Conservation (phyloP, 2,888 invertebrate genomes). For the Trachelus tabidus region DNA sequence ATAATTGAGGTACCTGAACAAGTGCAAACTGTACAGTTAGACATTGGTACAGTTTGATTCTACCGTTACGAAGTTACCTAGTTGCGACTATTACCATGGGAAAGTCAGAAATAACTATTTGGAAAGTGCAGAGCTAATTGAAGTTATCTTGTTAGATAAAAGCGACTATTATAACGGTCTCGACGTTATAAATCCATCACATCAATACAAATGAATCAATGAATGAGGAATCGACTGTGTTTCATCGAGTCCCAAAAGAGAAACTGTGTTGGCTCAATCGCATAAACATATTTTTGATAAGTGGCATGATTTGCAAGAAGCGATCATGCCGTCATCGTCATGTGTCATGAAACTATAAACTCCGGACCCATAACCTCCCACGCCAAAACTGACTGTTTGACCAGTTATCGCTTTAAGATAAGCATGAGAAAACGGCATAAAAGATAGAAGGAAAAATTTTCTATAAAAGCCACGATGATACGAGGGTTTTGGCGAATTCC, state of each 20-base stretch:
- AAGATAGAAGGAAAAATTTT: not conserved
- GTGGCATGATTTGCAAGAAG: slow-evolving; percentile 12
- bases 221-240: not conserved
- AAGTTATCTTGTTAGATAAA: not conserved
- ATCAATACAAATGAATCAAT: not conserved
- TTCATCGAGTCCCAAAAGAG: not conserved
- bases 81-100: not conserved
- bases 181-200: not conserved
- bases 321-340: slow-evolving; percentile 18
- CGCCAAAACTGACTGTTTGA: not conserved
- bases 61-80: not conserved
- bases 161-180: not conserved
- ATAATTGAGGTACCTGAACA: not conserved
- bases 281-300: slow-evolving; percentile 25
- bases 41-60: not conserved
- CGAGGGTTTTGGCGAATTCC: slow-evolving; percentile 13
- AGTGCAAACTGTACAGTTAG: not conserved
- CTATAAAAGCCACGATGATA: not conserved
- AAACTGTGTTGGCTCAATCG: slow-evolving; percentile 23
- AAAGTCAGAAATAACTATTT: not conserved
- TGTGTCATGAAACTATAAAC: slow-evolving; percentile 16
- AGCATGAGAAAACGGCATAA: not conserved
- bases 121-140: not conserved
- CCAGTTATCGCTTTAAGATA: not conserved
- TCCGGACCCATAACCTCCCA: slow-evolving; percentile 25